Percentiles rank a stretch among this genome's conserved stretches.
These are phyloP conservation scores for Holcopasites calliopsidis DNA, from an alignment of 1,140 invertebrate species.

Conservation along the genomic window DNA sequence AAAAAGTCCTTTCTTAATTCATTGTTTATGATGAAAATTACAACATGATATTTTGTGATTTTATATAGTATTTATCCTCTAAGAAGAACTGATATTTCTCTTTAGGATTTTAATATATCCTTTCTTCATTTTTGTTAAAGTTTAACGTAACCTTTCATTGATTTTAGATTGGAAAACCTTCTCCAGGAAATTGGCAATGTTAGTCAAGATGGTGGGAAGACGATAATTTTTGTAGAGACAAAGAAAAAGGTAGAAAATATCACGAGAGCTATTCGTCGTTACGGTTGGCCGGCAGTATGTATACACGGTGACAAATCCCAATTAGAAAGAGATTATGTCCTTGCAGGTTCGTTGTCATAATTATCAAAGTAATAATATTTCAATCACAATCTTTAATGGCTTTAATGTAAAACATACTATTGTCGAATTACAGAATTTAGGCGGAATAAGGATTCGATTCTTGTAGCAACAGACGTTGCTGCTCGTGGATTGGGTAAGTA, in stretches of 20 bases:
- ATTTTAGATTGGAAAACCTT: slow-evolving; percentile 87
- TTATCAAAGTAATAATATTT: not conserved
- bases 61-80: slow-evolving; percentile 78
- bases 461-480: slow-evolving; percentile 98
- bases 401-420: not conserved
- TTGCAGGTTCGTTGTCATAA: slow-evolving; percentile 82
- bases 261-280: slow-evolving; percentile 92
- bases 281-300: slow-evolving; percentile 94
- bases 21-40: slow-evolving; percentile 65
- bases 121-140: slow-evolving; percentile 18
- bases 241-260: slow-evolving; percentile 98
- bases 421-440: slow-evolving; percentile 89
- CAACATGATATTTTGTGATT: slow-evolving; percentile 72
- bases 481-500: slow-evolving; percentile 97
- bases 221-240: slow-evolving; percentile 98
- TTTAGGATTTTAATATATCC: not conserved
- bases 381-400: slow-evolving; percentile 25
- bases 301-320: slow-evolving; percentile 99
- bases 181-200: slow-evolving; percentile 93
- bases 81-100: slow-evolving; percentile 83
- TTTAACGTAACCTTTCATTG: slow-evolving; percentile 51
- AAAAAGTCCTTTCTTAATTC: slow-evolving; percentile 11
- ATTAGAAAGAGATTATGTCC: slow-evolving; percentile 96
- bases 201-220: slow-evolving; percentile 93
- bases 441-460: slow-evolving; percentile 92